phyloP scores from a whole-genome alignment of 2,113 vertebrate genomes.

The Calyptomena viridis region DNA sequence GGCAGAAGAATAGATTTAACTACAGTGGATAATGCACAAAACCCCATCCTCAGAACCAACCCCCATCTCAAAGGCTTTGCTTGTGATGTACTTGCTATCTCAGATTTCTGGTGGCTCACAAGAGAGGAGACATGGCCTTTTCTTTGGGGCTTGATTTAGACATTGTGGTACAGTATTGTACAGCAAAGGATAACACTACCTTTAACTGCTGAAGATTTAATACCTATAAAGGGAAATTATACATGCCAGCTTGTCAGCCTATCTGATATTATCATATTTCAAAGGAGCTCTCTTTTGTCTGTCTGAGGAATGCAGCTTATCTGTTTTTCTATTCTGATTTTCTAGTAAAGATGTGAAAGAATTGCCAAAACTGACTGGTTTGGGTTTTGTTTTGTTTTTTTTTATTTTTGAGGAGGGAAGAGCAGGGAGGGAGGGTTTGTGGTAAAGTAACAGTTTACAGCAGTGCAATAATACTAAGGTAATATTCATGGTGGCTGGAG shows the following conservation, averaged over 20 bases:
- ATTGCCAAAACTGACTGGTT: background rate
- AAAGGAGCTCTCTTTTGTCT: background rate
- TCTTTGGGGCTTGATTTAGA: background rate
- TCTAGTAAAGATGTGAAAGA: background rate
- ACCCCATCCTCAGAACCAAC: constrained; percentile 35
- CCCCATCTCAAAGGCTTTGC: constrained; percentile 31
- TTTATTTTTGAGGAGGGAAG: background rate
- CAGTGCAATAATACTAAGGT: background rate
- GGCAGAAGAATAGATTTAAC: constrained; percentile 45
- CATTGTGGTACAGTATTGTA: background rate
- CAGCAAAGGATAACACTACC: background rate
- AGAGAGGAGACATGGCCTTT: background rate
- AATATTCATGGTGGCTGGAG: background rate
- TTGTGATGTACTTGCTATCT: background rate
- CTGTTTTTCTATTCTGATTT: background rate
- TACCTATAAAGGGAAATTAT: background rate
- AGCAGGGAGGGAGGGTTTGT: background rate
- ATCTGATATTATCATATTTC: background rate
- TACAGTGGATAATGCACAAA: constrained; percentile 33
- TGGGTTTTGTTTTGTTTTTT: background rate
- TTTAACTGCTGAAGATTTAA: background rate
- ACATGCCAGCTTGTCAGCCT: background rate
- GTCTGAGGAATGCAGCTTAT: background rate
- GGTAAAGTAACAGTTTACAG: background rate
- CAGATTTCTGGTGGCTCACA: constrained; percentile 13